Percentiles rank a stretch among this genome's conserved stretches.
These are phyloP conservation scores for Emydoidea blandingii DNA, from an alignment of 2,797 vertebrate genomes.

Conservation along the genomic window DNA sequence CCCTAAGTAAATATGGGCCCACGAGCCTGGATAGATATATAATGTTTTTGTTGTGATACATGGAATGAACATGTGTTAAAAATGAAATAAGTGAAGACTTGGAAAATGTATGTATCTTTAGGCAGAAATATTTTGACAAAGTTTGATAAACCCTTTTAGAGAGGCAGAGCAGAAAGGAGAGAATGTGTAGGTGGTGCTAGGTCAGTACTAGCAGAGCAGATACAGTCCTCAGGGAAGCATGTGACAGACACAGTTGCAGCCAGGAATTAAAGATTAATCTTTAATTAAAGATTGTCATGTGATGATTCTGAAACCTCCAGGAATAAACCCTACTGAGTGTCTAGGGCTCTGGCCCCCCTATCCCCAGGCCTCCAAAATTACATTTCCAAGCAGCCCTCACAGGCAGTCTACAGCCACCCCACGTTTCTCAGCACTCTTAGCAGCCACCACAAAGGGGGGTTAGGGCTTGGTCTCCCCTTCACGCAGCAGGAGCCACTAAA, in stretches of 20 bases:
- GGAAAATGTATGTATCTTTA: accelerated
- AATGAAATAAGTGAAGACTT: accelerated
- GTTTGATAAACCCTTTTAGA: neutral
- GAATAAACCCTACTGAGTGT: too few relatives aligned
- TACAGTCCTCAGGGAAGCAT: neutral
- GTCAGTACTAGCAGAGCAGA: neutral
- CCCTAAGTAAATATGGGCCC: accelerated
- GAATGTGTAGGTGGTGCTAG: neutral
- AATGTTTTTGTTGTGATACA: neutral
- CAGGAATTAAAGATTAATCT: too few relatives aligned
- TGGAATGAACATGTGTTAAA: neutral
- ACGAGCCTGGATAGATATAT: neutral
- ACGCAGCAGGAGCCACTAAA: neutral
- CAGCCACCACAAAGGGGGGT: neutral
- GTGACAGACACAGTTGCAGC: neutral
- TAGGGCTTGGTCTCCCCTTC: neutral
- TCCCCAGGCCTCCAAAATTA: neutral
- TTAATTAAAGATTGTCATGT: too few relatives aligned
- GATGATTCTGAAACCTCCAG: too few relatives aligned
- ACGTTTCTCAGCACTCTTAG: neutral
- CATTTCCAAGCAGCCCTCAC: neutral
- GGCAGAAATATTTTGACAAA: neutral
- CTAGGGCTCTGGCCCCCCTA: neutral
- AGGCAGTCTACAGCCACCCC: neutral
- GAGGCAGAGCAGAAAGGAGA: neutral